Evolutionary conservation across 2,888 invertebrate genomes (phyloP).

Genomic region (Ptychoptera albimana): DNA sequence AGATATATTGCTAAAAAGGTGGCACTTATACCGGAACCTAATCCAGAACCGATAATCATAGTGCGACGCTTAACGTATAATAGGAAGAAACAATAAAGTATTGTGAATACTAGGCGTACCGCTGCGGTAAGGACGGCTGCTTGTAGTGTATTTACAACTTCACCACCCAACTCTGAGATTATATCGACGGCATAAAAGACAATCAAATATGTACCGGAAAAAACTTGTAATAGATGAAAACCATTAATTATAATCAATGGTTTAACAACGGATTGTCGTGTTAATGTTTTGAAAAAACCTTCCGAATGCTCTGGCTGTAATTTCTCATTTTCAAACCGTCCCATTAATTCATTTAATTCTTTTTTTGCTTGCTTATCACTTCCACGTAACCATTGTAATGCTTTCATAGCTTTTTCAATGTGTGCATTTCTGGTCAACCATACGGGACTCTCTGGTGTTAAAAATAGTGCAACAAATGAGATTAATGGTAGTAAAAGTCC

Average conservation of each 20-base stretch:
- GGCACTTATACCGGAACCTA: slow-evolving; percentile 48
- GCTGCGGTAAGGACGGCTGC: slow-evolving; percentile 55
- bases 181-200: slow-evolving; percentile 68
- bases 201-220: slow-evolving; percentile 60
- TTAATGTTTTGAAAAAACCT: slow-evolving; percentile 37
- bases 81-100: slow-evolving; percentile 47
- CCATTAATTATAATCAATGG: slow-evolving; percentile 56
- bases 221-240: slow-evolving; percentile 55
- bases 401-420: slow-evolving; percentile 35
- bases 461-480: slow-evolving; percentile 41
- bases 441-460: slow-evolving; percentile 57
- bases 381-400: slow-evolving; percentile 44
- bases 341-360: slow-evolving; percentile 45
- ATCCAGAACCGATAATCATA: slow-evolving; percentile 47
- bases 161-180: slow-evolving; percentile 37
- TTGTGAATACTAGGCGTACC: slow-evolving; percentile 45
- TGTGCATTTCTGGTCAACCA: slow-evolving; percentile 51
- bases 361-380: slow-evolving; percentile 38
- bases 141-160: slow-evolving; percentile 32
- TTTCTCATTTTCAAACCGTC: slow-evolving; percentile 42
- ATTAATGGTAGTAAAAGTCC: slow-evolving; percentile 41
- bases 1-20: slow-evolving; percentile 39
- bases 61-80: slow-evolving; percentile 46
- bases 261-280: slow-evolving; percentile 46
- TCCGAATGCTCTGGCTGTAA: slow-evolving; percentile 26